Base-by-base conservation (phyloP, 2,797 vertebrate genomes). In the Xyrichtys novacula region DNA sequence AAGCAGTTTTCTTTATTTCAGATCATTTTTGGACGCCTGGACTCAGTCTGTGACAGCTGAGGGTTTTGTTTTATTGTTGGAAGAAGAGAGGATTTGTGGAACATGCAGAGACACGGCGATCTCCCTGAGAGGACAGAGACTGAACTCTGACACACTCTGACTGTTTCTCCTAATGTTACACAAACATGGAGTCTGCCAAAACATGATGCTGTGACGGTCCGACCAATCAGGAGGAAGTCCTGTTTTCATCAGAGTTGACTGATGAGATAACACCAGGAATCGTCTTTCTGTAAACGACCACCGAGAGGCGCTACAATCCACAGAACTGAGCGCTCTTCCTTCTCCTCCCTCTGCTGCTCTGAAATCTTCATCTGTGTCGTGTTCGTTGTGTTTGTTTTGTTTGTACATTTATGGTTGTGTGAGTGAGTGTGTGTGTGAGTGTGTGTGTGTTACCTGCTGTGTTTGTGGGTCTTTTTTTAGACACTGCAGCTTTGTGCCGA, bases 401-500 rank as follows among this genome's bases (percentile, higher is more conserved):
- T 7, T 48, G 6, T 48, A 17, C 17, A 15, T 39, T 5, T 39
- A 15, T 43, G 8, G 28, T 7, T 48, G 16, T 48, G 15, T 34
- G 7, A 19, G 28, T 38, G 5, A 11, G 1, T 38, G 17, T 29
- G 2, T 14, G 11, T 22, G 4, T 16, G 3, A 17, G 25, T 39
- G 11, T 50, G 65, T 12, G n/a, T 23, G 55, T 59, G 31, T 65
- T 39, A 70, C 67, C 69, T 63, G 66, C 55, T 22, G 61, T 42
- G 22, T 25, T 46, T 46, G 32, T 42, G 20, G 55, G 28, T 56
- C 28, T 48, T 9, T 50, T 55, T 62, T 59, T 66, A 65, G 75
- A 69, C 1, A 58, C 62, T 39, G 71, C 48, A 14, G 73, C 34
- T 76, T 54, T 87, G 82, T 83, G 86, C 59, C 56, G 66, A 47